A percentile compares a stretch with the other conserved stretches of the same genome.
phyloP scores from a whole-genome alignment of 1,140 invertebrate species.

The Triops cancriformis region DNA sequence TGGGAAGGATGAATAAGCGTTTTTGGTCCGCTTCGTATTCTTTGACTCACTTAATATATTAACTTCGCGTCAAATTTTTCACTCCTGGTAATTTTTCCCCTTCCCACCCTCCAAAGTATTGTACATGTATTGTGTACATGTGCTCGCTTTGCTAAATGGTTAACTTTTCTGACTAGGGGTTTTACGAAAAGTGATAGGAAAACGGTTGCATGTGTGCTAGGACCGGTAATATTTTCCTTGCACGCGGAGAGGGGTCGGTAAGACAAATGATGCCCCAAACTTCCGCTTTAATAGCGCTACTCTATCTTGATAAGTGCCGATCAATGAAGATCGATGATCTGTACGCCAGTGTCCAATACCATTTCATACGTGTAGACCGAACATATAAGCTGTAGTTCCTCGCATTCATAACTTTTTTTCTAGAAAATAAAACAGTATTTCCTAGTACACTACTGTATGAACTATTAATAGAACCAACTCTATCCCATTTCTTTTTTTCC shows the following conservation, averaged over 20 bases:
- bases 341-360: neutral
- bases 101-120: too few species aligned
- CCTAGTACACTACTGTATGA: too few species aligned
- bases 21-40: neutral
- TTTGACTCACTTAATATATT: neutral
- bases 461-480: too few species aligned
- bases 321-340: conserved; percentile 6
- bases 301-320: conserved; percentile 10
- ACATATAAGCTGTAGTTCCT: neutral
- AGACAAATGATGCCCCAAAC: neutral
- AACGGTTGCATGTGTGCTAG: too few species aligned
- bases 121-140: too few species aligned
- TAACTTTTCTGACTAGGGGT: too few species aligned
- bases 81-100: too few species aligned
- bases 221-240: neutral
- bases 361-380: neutral
- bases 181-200: too few species aligned
- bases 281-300: conserved; percentile 9
- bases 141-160: too few species aligned
- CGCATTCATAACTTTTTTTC: neutral
- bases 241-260: neutral
- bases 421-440: neutral
- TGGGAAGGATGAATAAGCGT: neutral
- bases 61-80: too few species aligned
- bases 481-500: too few species aligned